Percentiles rank a stretch among this genome's conserved stretches.
Evolutionary conservation across 2,113 vertebrate species (phyloP).

Genomic region (Podarcis raffonei): DNA sequence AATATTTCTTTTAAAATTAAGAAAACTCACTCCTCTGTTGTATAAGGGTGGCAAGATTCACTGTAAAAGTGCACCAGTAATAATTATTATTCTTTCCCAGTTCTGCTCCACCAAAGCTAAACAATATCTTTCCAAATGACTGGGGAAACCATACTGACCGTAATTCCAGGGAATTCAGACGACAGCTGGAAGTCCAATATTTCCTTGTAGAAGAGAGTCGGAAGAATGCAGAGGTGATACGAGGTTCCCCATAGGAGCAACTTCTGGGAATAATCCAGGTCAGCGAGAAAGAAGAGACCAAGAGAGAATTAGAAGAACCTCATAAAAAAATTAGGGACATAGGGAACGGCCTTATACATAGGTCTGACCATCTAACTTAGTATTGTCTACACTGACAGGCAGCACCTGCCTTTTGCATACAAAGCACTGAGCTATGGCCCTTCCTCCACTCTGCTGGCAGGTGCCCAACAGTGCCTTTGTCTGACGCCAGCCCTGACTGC

Average conservation of each 20-base stretch:
- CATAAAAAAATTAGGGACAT: neutral
- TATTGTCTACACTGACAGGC: too few species aligned
- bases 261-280: neutral
- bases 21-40: rapidly evolving
- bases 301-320: neutral
- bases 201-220: neutral
- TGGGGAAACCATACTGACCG: neutral
- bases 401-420: too few species aligned
- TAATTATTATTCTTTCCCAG: neutral
- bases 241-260: neutral
- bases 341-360: too few species aligned
- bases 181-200: neutral
- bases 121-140: neutral
- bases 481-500: too few species aligned
- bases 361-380: too few species aligned
- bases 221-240: neutral
- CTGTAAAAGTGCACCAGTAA: neutral
- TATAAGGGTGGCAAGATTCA: neutral
- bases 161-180: neutral
- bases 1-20: neutral
- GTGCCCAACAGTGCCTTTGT: too few species aligned
- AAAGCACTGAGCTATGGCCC: too few species aligned
- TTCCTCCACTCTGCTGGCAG: too few species aligned
- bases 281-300: neutral
- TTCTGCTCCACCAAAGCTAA: constrained; percentile 5